phyloP scores from a whole-genome alignment of 2,113 vertebrate genomes.

The Rhinolophus sinicus region DNA sequence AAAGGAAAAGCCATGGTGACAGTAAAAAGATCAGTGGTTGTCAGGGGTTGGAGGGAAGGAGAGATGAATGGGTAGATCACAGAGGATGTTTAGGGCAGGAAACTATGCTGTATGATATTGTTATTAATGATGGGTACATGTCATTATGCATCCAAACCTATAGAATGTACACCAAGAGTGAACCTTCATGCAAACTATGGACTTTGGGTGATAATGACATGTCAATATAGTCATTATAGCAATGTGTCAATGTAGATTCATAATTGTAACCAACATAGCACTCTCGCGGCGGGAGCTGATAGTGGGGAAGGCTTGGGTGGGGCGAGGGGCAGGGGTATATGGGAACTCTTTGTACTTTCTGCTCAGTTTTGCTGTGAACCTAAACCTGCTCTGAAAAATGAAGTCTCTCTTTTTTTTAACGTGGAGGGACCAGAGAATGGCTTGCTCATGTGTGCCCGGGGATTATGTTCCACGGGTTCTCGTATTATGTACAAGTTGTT shows the following conservation, averaged over 20 bases:
- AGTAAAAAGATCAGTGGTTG: background rate
- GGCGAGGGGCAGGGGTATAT: fast-evolving
- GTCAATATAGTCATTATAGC: background rate
- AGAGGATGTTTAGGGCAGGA: background rate
- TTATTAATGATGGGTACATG: background rate
- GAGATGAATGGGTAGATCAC: background rate
- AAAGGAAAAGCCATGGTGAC: background rate
- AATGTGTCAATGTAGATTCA: background rate
- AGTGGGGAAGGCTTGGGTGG: background rate
- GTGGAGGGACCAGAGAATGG: background rate
- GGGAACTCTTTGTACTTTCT: background rate
- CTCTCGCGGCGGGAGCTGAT: background rate
- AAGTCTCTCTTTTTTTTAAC: background rate
- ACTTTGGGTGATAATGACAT: background rate
- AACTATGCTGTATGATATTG: background rate
- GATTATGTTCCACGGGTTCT: background rate
- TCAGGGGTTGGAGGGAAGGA: background rate
- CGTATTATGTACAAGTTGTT: background rate
- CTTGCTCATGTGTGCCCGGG: background rate
- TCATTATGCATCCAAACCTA: background rate
- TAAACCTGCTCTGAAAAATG: background rate
- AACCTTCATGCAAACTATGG: background rate
- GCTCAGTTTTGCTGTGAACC: background rate
- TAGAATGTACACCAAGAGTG: background rate
- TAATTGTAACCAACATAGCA: fast-evolving